A percentile compares a stretch with the other conserved stretches of the same genome.
These are phyloP conservation scores for Euwallacea similis DNA, from an alignment of 1,140 invertebrate species.

Conservation along the genomic window DNA sequence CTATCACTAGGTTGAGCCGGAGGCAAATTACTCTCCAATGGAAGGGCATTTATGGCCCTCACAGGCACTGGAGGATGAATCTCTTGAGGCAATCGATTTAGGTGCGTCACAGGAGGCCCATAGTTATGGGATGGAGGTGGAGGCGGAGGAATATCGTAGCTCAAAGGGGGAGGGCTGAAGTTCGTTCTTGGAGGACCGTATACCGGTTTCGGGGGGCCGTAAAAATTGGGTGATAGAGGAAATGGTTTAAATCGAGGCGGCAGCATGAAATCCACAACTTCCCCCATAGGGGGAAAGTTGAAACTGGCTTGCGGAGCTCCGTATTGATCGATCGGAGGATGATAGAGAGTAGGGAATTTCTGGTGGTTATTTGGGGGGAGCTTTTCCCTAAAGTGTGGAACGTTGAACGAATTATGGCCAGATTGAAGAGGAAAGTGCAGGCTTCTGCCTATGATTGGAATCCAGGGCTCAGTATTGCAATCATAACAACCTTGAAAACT, in stretches of 20 bases:
- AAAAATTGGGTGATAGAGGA: neutral
- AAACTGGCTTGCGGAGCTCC: constrained; percentile 32
- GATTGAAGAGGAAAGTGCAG: constrained; percentile 27
- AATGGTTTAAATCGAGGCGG: constrained; percentile 23
- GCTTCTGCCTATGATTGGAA: constrained; percentile 63
- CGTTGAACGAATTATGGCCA: constrained; percentile 27
- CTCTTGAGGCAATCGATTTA: constrained; percentile 35
- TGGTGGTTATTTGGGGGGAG: constrained; percentile 2
- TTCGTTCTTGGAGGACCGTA: too few relatives aligned
- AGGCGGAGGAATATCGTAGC: neutral
- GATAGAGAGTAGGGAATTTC: neutral
- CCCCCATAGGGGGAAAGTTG: constrained; percentile 15
- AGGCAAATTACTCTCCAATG: constrained; percentile 25
- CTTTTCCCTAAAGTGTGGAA: too few relatives aligned
- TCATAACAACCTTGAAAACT: constrained; percentile 19
- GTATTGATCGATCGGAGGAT: constrained; percentile 42
- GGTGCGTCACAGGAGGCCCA: constrained; percentile 26
- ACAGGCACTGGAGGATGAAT: constrained; percentile 25
- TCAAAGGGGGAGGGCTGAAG: too few relatives aligned
- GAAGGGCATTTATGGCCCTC: constrained; percentile 9
- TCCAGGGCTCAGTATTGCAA: constrained; percentile 77
- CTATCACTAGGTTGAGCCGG: constrained; percentile 28
- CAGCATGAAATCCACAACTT: constrained; percentile 34
- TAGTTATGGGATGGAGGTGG: constrained; percentile 17
- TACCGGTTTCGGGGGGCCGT: too few relatives aligned